phyloP scores from a whole-genome alignment of 2,888 invertebrate genomes.

The Chymomyza caudatula region DNA sequence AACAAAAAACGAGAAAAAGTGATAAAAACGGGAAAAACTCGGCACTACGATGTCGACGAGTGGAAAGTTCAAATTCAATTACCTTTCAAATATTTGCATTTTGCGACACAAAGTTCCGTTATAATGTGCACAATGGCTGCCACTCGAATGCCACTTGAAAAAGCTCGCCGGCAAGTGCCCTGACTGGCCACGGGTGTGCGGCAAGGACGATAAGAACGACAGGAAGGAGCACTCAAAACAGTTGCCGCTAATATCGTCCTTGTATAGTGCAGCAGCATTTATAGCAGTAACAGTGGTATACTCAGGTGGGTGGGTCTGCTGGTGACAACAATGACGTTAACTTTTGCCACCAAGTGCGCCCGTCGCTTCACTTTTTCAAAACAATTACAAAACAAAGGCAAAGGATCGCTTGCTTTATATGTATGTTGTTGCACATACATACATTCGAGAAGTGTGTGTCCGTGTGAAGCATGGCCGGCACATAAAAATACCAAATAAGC shows the following conservation, averaged over 20 bases:
- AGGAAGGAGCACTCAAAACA: slow-evolving; percentile 72
- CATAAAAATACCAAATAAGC: slow-evolving; percentile 70
- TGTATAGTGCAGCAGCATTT: slow-evolving; percentile 18
- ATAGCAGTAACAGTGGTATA: background rate
- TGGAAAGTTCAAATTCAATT: slow-evolving; percentile 72
- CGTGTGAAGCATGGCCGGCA: slow-evolving; percentile 22
- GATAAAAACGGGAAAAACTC: background rate
- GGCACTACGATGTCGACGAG: slow-evolving; percentile 26
- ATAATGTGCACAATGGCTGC: slow-evolving; percentile 74
- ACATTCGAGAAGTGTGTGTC: too few species aligned
- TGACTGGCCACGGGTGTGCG: background rate
- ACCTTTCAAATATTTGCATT: slow-evolving; percentile 73
- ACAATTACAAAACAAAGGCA: slow-evolving; percentile 70
- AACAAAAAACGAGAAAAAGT: background rate
- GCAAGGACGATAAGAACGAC: slow-evolving; percentile 60
- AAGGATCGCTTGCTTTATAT: background rate
- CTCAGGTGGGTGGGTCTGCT: background rate
- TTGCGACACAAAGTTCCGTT: slow-evolving; percentile 73
- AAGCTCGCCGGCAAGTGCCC: slow-evolving; percentile 27
- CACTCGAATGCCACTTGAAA: slow-evolving; percentile 72
- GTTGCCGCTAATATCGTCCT: slow-evolving; percentile 69
- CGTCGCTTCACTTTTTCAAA: slow-evolving; percentile 39
- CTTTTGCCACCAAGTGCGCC: slow-evolving; percentile 63
- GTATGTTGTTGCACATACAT: too few species aligned
- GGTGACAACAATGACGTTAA: slow-evolving; percentile 59